phyloP scores from a whole-genome alignment of 2,113 vertebrate species.

The Hippocampus zosterae region DNA sequence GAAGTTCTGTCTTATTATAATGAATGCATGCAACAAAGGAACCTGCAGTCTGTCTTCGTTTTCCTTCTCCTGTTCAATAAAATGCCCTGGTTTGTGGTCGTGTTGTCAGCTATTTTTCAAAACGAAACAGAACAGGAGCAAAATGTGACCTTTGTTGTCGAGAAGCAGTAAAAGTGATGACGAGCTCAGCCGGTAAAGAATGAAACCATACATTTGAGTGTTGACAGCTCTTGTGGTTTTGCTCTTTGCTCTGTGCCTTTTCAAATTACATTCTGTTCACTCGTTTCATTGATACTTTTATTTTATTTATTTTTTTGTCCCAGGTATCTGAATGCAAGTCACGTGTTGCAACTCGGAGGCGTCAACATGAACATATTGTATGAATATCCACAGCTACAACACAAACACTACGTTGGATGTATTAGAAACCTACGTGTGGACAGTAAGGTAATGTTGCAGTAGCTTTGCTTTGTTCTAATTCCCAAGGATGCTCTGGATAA shows the following conservation, averaged over 20 bases:
- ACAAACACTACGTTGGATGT: conserved; percentile 83
- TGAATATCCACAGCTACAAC: conserved; percentile 77
- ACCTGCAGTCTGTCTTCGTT: not conserved
- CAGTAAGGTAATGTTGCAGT: conserved; percentile 70
- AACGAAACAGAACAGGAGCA: conserved; percentile 15
- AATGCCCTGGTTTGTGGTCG: conserved; percentile 1
- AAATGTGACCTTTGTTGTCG: conserved; percentile 36
- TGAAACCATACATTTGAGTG: conserved; percentile 32
- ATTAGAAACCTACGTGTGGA: conserved; percentile 80
- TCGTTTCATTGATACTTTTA: conserved; percentile 12
- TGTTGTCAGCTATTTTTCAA: conserved; percentile 25
- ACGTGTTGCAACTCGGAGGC: conserved; percentile 83
- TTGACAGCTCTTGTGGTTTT: conserved; percentile 7
- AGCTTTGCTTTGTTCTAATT: not conserved
- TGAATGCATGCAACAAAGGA: not conserved
- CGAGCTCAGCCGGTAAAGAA: conserved; percentile 18
- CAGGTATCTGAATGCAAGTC: conserved; percentile 78
- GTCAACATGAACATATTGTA: conserved; percentile 78
- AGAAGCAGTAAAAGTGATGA: conserved; percentile 21
- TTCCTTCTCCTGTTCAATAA: not conserved
- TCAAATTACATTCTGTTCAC: conserved; percentile 9
- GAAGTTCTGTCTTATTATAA: not conserved
- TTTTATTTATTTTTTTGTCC: conserved; percentile 39
- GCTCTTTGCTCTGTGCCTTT: conserved; percentile 5
- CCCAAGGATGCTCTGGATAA: not conserved